These are phyloP conservation scores for Rhynchophorus ferrugineus DNA, from an alignment of 1,140 invertebrate species.

Conservation along the genomic window DNA sequence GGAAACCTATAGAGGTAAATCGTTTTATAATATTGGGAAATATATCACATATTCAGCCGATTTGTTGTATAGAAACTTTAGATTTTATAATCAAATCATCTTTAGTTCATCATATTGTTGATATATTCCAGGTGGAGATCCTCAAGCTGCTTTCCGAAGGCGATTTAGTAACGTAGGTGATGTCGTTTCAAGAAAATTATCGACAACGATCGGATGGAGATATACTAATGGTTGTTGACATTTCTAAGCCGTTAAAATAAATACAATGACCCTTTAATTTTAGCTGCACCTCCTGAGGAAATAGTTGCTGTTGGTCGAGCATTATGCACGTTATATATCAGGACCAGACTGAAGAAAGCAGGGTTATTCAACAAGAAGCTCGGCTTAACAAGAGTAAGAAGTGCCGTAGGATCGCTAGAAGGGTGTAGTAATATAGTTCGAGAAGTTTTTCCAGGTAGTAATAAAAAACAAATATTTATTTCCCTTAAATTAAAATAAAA, in stretches of 20 bases:
- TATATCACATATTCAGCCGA: too few species aligned
- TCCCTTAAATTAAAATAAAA: too few species aligned
- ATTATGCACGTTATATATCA: constrained; percentile 59
- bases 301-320: constrained; percentile 48
- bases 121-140: constrained; percentile 5
- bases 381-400: constrained; percentile 58
- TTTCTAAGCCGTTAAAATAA: too few species aligned
- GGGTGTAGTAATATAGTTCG: constrained; percentile 20
- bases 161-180: constrained; percentile 64
- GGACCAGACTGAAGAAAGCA: constrained; percentile 54
- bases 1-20: too few species aligned
- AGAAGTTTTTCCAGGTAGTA: constrained; percentile 26
- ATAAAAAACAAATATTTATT: too few species aligned
- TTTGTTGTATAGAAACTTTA: too few species aligned
- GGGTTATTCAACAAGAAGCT: constrained; percentile 61
- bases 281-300: constrained; percentile 46
- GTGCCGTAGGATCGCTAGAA: constrained; percentile 45
- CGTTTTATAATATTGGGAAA: too few species aligned
- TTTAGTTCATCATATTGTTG: too few species aligned
- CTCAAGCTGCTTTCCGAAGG: constrained; percentile 31
- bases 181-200: constrained; percentile 59
- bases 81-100: too few species aligned
- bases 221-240: too few species aligned
- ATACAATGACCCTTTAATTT: too few species aligned
- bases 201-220: constrained; percentile 63